These are phyloP conservation scores for Lerema accius DNA, from an alignment of 1,140 invertebrate species.

Conservation along the genomic window DNA sequence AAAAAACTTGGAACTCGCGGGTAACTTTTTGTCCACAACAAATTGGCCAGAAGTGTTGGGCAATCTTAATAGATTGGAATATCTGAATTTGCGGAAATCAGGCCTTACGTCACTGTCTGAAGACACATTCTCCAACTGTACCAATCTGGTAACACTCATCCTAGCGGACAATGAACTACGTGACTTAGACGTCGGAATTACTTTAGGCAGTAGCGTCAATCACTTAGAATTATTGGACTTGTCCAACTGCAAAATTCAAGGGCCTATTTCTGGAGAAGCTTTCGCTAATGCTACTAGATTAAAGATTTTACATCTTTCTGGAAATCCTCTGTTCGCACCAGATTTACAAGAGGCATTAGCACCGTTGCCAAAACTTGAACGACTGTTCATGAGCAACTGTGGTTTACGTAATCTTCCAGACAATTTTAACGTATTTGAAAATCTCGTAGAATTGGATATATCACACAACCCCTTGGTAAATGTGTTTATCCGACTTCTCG, in stretches of 20 bases:
- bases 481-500: slow-evolving; percentile 86
- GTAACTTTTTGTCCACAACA: slow-evolving; percentile 83
- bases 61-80: slow-evolving; percentile 84
- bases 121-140: slow-evolving; percentile 86
- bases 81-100: slow-evolving; percentile 85
- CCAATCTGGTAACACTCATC: slow-evolving; percentile 85
- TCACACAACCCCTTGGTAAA: slow-evolving; percentile 88
- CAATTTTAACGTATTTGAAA: slow-evolving; percentile 86
- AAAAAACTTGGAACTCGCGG: slow-evolving; percentile 85
- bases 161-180: slow-evolving; percentile 86
- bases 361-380: slow-evolving; percentile 86
- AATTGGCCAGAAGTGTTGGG: slow-evolving; percentile 85
- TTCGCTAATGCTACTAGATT: slow-evolving; percentile 88
- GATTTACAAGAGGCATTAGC: slow-evolving; percentile 87
- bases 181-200: slow-evolving; percentile 85
- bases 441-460: slow-evolving; percentile 87
- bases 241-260: slow-evolving; percentile 87
- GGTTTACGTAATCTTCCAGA: slow-evolving; percentile 85
- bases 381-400: slow-evolving; percentile 87
- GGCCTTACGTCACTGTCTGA: slow-evolving; percentile 85
- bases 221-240: slow-evolving; percentile 87
- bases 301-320: slow-evolving; percentile 85
- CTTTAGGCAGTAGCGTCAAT: slow-evolving; percentile 86
- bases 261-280: slow-evolving; percentile 86
- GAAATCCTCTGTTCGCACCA: slow-evolving; percentile 87